Evolutionary conservation across 2,113 vertebrate genomes (phyloP).

Genomic region (Aspiorhynchus laticeps): DNA sequence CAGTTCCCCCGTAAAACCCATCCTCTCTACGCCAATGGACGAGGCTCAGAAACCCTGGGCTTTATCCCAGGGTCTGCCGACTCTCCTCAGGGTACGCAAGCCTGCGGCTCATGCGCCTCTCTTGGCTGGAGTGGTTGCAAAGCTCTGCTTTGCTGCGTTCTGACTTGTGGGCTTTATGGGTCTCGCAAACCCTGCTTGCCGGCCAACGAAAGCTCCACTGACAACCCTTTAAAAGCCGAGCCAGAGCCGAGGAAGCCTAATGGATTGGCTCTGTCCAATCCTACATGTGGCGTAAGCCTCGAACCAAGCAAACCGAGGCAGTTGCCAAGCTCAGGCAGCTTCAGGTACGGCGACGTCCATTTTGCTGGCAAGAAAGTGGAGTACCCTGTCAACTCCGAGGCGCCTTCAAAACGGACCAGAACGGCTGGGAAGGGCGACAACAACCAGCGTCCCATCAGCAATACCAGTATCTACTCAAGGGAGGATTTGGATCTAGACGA

Average conservation of each 20-base stretch:
- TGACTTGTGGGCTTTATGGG: slow-evolving; percentile 87
- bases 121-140: slow-evolving; percentile 79
- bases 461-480: slow-evolving; percentile 85
- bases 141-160: slow-evolving; percentile 74
- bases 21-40: slow-evolving; percentile 73
- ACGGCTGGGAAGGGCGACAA: slow-evolving; percentile 82
- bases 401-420: slow-evolving; percentile 69
- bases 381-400: slow-evolving; percentile 55
- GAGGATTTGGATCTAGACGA: slow-evolving; percentile 86
- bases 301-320: slow-evolving; percentile 73
- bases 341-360: slow-evolving; percentile 91
- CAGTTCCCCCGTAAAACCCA: slow-evolving; percentile 72
- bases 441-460: slow-evolving; percentile 85
- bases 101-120: slow-evolving; percentile 82
- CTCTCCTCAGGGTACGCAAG: slow-evolving; percentile 62
- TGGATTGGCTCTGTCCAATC: slow-evolving; percentile 76
- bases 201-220: slow-evolving; percentile 83
- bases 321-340: slow-evolving; percentile 80
- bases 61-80: slow-evolving; percentile 89
- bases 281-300: slow-evolving; percentile 67
- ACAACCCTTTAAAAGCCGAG: slow-evolving; percentile 69
- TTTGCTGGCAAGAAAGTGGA: slow-evolving; percentile 88
- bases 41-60: slow-evolving; percentile 83
- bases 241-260: slow-evolving; percentile 76
- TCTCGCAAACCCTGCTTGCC: slow-evolving; percentile 79